Conservation (phyloP, 2,888 invertebrate species). For the Tetropium fuscum region DNA sequence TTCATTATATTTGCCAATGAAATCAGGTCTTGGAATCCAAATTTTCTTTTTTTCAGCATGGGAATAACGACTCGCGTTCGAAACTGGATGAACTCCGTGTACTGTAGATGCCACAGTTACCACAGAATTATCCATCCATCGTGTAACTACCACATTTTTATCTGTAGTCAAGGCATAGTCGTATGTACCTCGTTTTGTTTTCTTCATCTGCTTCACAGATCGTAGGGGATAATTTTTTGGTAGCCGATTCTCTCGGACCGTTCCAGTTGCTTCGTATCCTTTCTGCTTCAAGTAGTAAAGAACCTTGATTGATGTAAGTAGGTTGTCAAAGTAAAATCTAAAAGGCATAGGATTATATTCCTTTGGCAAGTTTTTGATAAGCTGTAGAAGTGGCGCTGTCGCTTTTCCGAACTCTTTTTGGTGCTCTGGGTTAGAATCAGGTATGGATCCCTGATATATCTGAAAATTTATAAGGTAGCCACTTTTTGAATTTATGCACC, state of each 20-base stretch:
- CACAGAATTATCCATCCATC: too few relatives aligned
- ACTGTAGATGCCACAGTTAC: too few relatives aligned
- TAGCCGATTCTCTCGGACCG: constrained; percentile 41
- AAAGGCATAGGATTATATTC: constrained; percentile 32
- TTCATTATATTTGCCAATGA: too few relatives aligned
- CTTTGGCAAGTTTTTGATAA: constrained; percentile 28
- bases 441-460: constrained; percentile 50
- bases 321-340: constrained; percentile 47
- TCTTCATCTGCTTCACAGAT: too few relatives aligned
- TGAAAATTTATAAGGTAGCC: constrained; percentile 55
- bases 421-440: neutral
- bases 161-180: too few relatives aligned
- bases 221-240: constrained; percentile 25
- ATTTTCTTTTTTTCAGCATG: too few relatives aligned
- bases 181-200: too few relatives aligned
- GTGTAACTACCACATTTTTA: too few relatives aligned
- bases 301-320: constrained; percentile 49
- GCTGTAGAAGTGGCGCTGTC: constrained; percentile 30
- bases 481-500: constrained; percentile 48
- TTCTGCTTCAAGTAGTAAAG: constrained; percentile 37
- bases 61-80: too few relatives aligned
- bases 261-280: constrained; percentile 47
- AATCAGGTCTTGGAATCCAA: too few relatives aligned
- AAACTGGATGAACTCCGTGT: too few relatives aligned
- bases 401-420: constrained; percentile 30